Base-by-base conservation (phyloP, 1,140 invertebrate species). In the Asbolus verrucosus region DNA sequence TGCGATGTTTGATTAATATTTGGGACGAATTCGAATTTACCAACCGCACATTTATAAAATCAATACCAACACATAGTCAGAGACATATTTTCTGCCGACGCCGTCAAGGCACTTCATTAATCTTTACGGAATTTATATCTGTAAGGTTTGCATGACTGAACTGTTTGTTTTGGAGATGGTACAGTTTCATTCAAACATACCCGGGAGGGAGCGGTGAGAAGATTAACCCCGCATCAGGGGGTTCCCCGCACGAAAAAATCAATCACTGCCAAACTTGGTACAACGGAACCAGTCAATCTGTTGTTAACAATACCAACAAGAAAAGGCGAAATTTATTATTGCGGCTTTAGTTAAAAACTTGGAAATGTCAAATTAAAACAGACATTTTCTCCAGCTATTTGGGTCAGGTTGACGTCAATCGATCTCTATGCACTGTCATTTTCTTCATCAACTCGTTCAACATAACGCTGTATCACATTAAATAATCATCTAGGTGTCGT, bases 121-220 rank as follows among this genome's bases (percentile, higher is more conserved):
- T 54, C 46, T 54, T 54, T 54, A 54, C 46, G 46, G 46, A 54
- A 54, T 54, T 54, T 54, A 54, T 54, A 30, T 54, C 46, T 54
- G 46, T 24, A 54, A 54, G 46, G 46, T 54, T 54, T 54, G 46
- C 46, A 54, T 54, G 46, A 54, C 46, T 54, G 46, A 54, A 54
- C 46, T 54, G 46, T 54, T 54, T 54, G 46, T 54, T 54, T 54
- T 54, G 46, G 46, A 24, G 19, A 54, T 54, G 46, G 46, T 54
- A 54, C 46, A 54, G 46, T 54, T 54, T 27, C 43, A 50, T 50
- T 50, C 46, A 54, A 54, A 54, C 46, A 6, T 27, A 30, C 46
- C 46, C 46, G 11, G 46, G 46, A 21, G 46, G 46, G 21, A 4
- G 46, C 39, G 13, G 2, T 21, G 43, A 13, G 46, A 27, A 54